Base-by-base conservation (phyloP, 2,797 vertebrate species). In the Hapalemur alaotrensis region DNA sequence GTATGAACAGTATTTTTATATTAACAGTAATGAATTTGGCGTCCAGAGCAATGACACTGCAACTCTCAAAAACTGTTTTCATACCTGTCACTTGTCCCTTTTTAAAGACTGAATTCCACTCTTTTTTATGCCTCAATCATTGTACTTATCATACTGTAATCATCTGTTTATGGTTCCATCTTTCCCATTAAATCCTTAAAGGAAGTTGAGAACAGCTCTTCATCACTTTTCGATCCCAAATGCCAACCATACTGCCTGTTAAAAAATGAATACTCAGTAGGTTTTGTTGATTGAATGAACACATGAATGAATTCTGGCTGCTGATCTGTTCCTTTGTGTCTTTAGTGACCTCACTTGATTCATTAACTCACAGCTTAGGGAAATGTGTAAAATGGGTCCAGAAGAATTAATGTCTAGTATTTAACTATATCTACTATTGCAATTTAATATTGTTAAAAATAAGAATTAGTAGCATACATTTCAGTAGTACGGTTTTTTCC, bases 361-460 rank as follows among this genome's bases (percentile, higher is more conserved):
- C 23, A 73, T 85, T 87, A 85, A 69, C 38, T 95, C 18, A 75
- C 13, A 70, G 22, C 20, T 73, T 91, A 90, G 91, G 48, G 48
- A 89, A 88, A 84, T 61, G 5, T 85, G 75, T 89, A 63, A 93
- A 82, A 69, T 11, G n/a, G 14, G 5, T 23, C n/a, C 61, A 57
- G 43, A 91, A 82, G 30, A 72, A 79, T 93, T 93, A 20, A 79
- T 78, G 85, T 94, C 57, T 89, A 22, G 17, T 83, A 25, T 67
- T 30, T 81, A 48, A 32, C 13, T 52, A 10, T 75, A 80, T 72
- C 3, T 48, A 38, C 8, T 41, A n/a, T 6, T 73, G 5, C 22
- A 43, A 28, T 23, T 89, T 54, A 94, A 48, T 59, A 30, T 59
- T 94, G 69, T 65, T 93, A 61, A 59, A 84, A 91, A 22, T 65